Conservation (phyloP, 2,888 invertebrate genomes). For the Melipona bicolor region DNA sequence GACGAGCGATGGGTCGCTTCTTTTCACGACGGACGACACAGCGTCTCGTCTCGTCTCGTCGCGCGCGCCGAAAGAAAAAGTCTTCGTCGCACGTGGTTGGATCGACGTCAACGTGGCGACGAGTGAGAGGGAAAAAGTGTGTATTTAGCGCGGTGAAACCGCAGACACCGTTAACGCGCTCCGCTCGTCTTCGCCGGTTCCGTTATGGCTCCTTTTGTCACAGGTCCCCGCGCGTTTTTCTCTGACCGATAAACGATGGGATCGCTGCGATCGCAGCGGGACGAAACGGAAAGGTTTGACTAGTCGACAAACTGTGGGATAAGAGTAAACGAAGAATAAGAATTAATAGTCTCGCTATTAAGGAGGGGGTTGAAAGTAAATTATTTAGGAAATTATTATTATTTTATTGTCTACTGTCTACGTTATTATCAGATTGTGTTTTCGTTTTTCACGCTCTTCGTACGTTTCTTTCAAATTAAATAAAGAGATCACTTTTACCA, state of each 20-base stretch:
- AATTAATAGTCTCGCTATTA: no score
- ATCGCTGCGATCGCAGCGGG: neutral
- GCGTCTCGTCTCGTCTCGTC: neutral
- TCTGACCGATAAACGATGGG: conserved; percentile 3
- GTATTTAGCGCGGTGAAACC: conserved; percentile 58
- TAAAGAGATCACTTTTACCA: no score
- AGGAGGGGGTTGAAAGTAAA: no score
- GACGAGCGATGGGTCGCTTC: neutral
- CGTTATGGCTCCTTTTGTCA: conserved; percentile 53
- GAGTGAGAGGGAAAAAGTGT: conserved; percentile 30
- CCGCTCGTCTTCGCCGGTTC: conserved; percentile 43
- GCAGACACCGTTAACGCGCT: conserved; percentile 47
- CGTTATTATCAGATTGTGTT: no score
- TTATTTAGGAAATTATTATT: no score
- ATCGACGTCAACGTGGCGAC: conserved; percentile 35
- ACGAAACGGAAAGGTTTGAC: neutral
- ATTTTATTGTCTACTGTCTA: no score
- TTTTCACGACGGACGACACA: conserved; percentile 13
- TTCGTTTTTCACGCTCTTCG: no score
- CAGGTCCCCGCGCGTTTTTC: conserved; percentile 7
- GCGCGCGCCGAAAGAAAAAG: neutral
- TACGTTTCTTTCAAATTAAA: no score
- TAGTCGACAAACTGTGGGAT: no score
- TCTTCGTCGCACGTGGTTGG: neutral
- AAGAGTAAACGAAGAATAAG: no score